Conservation (phyloP, 2,797 vertebrate species). For the Buceros bicornis region DNA sequence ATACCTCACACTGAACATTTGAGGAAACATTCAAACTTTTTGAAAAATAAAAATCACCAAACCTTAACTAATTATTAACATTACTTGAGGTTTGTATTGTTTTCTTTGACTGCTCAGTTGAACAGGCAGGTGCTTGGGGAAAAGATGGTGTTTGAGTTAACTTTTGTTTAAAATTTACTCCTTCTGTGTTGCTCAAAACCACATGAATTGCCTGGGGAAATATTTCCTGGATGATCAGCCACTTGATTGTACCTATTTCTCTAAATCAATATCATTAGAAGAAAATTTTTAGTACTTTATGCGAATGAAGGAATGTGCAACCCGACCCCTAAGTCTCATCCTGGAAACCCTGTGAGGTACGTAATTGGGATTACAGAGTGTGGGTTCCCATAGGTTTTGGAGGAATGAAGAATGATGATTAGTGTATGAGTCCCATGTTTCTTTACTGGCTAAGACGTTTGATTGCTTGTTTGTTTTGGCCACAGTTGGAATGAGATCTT, state of each 20-base stretch:
- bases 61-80: background rate
- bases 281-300: background rate
- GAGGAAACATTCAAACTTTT: background rate
- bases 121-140: background rate
- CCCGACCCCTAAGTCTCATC: background rate
- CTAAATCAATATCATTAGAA: background rate
- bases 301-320: background rate
- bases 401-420: background rate
- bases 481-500: background rate
- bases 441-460: background rate
- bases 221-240: background rate
- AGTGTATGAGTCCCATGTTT: background rate
- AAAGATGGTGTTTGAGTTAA: background rate
- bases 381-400: background rate
- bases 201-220: background rate
- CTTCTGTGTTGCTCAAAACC: background rate
- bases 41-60: background rate
- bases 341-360: background rate
- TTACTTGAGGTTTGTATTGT: background rate
- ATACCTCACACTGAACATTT: background rate
- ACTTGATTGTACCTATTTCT: background rate
- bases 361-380: background rate
- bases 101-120: background rate
- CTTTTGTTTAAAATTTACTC: background rate
- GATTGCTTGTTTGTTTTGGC: background rate